Conservation (phyloP, 2,888 invertebrate genomes). For the Dasypolia templi region DNA sequence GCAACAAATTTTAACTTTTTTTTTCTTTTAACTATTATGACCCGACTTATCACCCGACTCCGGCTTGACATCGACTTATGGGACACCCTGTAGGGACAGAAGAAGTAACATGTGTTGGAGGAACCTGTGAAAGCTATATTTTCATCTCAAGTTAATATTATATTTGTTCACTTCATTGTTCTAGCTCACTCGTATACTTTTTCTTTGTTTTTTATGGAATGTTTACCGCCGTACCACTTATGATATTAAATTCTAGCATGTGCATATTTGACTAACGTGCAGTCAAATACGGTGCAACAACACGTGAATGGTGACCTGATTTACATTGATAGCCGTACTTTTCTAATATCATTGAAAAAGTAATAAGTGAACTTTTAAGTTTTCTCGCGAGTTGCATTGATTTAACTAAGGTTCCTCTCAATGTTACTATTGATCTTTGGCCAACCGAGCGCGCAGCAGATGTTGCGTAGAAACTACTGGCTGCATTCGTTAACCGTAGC, state of each 20-base stretch:
- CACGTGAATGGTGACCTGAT: neutral
- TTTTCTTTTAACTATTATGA: too few relatives aligned
- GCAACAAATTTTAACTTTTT: too few relatives aligned
- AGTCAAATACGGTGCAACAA: slow-evolving; percentile 16
- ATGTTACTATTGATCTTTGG: slow-evolving; percentile 1
- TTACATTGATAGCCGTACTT: neutral
- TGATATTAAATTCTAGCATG: slow-evolving; percentile 33
- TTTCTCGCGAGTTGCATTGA: slow-evolving; percentile 10
- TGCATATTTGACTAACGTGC: slow-evolving; percentile 8
- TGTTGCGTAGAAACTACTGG: slow-evolving; percentile 9
- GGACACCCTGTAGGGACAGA: too few relatives aligned
- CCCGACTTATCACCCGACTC: too few relatives aligned
- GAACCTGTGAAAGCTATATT: too few relatives aligned
- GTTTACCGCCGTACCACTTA: slow-evolving; percentile 24
- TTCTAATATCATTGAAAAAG: neutral
- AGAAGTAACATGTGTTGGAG: too few relatives aligned
- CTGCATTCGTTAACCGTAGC: neutral
- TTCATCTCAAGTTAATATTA: neutral
- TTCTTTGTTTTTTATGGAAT: slow-evolving; percentile 14
- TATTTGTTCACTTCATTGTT: neutral
- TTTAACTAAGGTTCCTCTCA: slow-evolving; percentile 12
- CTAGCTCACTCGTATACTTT: slow-evolving; percentile 1
- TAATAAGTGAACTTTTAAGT: neutral
- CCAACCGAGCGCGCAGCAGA: slow-evolving; percentile 16
- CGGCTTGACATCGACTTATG: too few relatives aligned